These are phyloP conservation scores for Prenolepis imparis DNA, from an alignment of 2,888 invertebrate genomes.

Conservation along the genomic window DNA sequence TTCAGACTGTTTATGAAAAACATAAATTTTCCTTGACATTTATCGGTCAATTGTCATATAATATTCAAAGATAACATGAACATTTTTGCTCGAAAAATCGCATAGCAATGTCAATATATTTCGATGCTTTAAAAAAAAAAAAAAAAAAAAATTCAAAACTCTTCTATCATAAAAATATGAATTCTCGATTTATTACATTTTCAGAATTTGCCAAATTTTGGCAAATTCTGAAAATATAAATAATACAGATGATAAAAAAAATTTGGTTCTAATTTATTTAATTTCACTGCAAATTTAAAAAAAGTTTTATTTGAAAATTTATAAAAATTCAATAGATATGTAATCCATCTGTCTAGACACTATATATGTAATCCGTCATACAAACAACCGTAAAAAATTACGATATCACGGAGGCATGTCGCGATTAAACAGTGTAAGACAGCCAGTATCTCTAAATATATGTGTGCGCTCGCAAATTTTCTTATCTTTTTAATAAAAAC, in stretches of 20 bases:
- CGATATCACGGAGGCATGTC: background rate
- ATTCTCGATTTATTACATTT: background rate
- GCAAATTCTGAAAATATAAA: background rate
- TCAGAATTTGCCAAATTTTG: too few relatives aligned
- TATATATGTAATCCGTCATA: background rate
- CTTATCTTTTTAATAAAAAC: constrained; percentile 36
- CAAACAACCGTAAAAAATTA: background rate
- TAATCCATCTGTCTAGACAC: background rate
- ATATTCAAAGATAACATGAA: background rate
- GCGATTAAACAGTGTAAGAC: background rate
- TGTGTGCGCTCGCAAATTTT: background rate
- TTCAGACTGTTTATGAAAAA: background rate
- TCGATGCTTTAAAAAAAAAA: background rate
- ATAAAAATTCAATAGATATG: background rate
- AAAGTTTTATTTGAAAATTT: background rate
- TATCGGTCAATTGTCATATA: background rate
- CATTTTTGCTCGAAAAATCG: background rate
- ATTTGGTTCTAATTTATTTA: background rate
- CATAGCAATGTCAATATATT: background rate
- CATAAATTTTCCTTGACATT: background rate
- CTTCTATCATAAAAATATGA: background rate
- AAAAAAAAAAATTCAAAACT: background rate
- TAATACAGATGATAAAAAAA: background rate
- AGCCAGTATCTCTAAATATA: background rate
- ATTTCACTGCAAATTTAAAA: background rate